These are phyloP conservation scores for pig (Sus scrofa) DNA, from an alignment of 2,113 vertebrate genomes.

Conservation along the genomic window DNA sequence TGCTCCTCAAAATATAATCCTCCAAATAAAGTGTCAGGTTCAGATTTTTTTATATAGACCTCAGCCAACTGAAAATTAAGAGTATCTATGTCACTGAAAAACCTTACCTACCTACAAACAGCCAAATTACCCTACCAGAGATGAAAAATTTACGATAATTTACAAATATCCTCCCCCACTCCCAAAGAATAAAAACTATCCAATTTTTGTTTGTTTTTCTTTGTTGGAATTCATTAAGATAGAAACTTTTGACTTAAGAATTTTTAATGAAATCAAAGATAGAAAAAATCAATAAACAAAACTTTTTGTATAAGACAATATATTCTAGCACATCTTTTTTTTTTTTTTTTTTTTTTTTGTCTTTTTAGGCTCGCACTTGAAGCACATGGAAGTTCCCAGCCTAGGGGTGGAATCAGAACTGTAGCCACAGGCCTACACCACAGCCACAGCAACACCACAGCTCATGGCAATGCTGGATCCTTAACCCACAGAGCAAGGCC, in stretches of 20 bases:
- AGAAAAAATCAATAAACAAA: neutral
- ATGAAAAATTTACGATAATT: neutral
- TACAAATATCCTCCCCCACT: neutral
- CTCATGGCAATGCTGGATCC: too few species aligned
- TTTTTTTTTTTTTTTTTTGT: neutral
- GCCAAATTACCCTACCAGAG: neutral
- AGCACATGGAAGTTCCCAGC: too few species aligned
- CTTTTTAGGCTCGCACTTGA: too few species aligned
- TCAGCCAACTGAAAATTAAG: neutral
- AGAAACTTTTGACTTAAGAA: neutral
- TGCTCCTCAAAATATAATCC: slow-evolving; percentile 20
- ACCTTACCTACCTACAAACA: neutral
- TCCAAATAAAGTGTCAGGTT: neutral
- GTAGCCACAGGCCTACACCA: too few species aligned
- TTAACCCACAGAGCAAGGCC: too few species aligned
- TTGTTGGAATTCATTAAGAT: neutral
- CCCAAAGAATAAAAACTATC: neutral
- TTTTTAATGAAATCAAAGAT: slow-evolving; percentile 19
- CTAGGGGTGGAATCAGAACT: too few species aligned
- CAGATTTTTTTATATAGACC: neutral
- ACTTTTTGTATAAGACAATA: neutral
- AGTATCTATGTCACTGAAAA: neutral
- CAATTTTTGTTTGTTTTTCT: neutral
- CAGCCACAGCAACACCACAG: too few species aligned
- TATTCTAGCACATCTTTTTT: neutral